Base-by-base conservation (phyloP, 1,140 invertebrate genomes). In the Chrysopa pallens region DNA sequence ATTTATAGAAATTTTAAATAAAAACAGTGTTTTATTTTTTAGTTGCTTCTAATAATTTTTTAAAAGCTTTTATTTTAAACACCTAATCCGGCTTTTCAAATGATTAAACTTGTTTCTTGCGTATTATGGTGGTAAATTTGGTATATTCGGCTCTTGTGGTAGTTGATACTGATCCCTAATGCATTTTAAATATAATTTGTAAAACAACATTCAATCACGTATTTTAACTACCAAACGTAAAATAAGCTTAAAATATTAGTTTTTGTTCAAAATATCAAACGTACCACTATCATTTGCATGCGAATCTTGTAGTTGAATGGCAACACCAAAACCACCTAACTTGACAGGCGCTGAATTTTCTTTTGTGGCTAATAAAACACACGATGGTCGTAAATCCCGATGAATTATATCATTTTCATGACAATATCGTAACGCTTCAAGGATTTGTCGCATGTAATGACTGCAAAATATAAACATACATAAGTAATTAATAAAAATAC, bases 261-360 rank as follows among this genome's bases (percentile, higher is more conserved):
- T 9, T 38, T 38, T 38, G 14, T 14, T n/a, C 8, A n/a, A 41
- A 29, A 42, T 40, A 12, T 12, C 13, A 23, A 28, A 63, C 65
- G 58, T 64, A 81, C 79, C 80, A 55, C 79, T 76, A 45, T 76
- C 76, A 48, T 80, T 80, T 47, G 80, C 70, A 52, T 81, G 73
- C 8, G 80, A 78, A 13, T 81, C 76, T 8, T 83, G 80, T 45
- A 96, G 68, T 58, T 95, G 90, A 36, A 95, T 80, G 13, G 94
- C 93, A 29, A 95, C 86, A 9, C 93, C 90, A 60, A 98, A 98
- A n/a, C 92, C 91, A 12, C 91, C 89, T 23, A 98, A 67, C 66
- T 98, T 98, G 47, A 98, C 85, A 7, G 95, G 94, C 17, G 94
- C 92, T 27, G 91, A 96, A 66, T 97, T 98, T 61, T 98, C 94